Conservation (phyloP, 2,113 vertebrate genomes). For the Mormyrus lacerda region DNA sequence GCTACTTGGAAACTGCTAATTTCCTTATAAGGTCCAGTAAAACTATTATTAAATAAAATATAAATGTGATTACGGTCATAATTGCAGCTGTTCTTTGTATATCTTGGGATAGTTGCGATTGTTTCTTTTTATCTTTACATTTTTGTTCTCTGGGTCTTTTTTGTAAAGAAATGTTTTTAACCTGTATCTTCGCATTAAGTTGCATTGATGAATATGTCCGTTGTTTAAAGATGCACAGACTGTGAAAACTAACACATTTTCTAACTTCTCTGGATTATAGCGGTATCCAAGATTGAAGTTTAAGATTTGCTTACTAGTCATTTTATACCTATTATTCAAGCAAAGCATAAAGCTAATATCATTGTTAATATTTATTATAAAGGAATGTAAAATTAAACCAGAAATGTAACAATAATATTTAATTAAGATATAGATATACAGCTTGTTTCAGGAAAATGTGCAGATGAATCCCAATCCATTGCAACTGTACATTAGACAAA, state of each 20-base stretch:
- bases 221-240: not conserved
- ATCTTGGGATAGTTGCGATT: not conserved
- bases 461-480: not conserved
- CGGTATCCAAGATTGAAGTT: not conserved
- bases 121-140: not conserved
- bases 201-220: not conserved
- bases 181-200: not conserved
- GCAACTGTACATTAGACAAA: not conserved
- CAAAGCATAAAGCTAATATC: not conserved
- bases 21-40: not conserved
- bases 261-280: not conserved
- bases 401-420: not conserved
- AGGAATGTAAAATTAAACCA: not conserved
- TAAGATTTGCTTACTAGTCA: not conserved
- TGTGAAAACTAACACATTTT: not conserved
- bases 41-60: not conserved
- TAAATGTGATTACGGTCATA: not conserved
- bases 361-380: not conserved
- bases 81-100: not conserved
- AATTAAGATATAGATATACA: not conserved
- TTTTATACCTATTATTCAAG: not conserved
- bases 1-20: not conserved
- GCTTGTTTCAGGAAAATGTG: not conserved
- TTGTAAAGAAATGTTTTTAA: not conserved
- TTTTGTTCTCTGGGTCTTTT: not conserved